Evolutionary conservation across 2,113 vertebrate species (phyloP).

Genomic region (Salvator merianae): DNA sequence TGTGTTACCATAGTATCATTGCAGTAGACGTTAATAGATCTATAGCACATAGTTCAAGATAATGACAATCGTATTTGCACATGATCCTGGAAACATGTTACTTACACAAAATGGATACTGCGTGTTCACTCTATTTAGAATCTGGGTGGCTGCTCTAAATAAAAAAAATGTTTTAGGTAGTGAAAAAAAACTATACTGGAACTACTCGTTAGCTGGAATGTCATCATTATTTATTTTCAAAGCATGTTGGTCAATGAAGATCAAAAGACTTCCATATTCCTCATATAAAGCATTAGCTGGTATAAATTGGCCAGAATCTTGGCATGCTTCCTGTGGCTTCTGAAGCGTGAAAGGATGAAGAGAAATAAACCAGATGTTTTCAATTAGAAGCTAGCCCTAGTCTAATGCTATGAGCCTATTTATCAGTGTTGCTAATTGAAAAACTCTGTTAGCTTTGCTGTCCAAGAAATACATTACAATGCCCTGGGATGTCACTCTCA

Average conservation of each 20-base stretch:
- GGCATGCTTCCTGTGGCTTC: neutral
- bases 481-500: constrained; percentile 29
- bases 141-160: constrained; percentile 25
- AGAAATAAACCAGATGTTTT: constrained; percentile 40
- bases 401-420: constrained; percentile 25
- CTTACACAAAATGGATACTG: constrained; percentile 25
- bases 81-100: constrained; percentile 37
- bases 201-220: too few relatives aligned
- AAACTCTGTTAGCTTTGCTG: constrained; percentile 24
- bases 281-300: neutral
- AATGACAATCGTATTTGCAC: constrained; percentile 24
- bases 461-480: constrained; percentile 24
- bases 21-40: neutral
- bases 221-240: neutral
- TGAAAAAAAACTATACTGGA: too few relatives aligned
- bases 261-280: neutral
- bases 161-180: neutral
- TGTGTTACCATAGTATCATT: neutral
- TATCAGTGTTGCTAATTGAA: constrained; percentile 41
- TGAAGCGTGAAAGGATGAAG: constrained; percentile 12
- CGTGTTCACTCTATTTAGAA: constrained; percentile 17
- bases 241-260: constrained; percentile 3
- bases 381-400: constrained; percentile 30
- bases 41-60: neutral
- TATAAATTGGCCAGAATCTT: constrained; percentile 7